A percentile compares a stretch with the other conserved stretches of the same genome.
These are phyloP conservation scores for Myanophis thanlyinensis DNA, from an alignment of 2,113 vertebrate genomes.

Conservation along the genomic window DNA sequence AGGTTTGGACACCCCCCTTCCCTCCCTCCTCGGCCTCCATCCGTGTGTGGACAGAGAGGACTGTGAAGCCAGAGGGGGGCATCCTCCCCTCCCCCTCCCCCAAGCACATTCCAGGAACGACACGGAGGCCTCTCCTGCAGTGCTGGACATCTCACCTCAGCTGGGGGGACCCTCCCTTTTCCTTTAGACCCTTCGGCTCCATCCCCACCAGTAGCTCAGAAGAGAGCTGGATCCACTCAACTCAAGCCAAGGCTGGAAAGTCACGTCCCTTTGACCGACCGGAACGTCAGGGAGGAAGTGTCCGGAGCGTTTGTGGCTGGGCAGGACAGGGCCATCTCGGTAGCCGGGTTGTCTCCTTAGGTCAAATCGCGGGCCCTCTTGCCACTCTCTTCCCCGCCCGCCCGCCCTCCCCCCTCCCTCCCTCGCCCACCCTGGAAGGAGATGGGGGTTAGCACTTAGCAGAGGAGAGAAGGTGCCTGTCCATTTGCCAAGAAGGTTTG, in stretches of 20 bases:
- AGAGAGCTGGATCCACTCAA: not conserved
- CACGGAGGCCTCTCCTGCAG: rapidly evolving
- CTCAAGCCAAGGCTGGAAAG: not conserved
- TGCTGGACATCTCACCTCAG: not conserved
- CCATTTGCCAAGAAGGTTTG: not conserved
- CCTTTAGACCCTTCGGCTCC: not conserved
- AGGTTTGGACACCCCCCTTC: not conserved
- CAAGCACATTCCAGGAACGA: not conserved
- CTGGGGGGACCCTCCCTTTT: not conserved
- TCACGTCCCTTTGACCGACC: no score
- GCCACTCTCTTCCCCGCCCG: not conserved
- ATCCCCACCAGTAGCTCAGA: not conserved
- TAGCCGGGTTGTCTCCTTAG: not conserved
- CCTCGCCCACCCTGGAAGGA: not conserved
- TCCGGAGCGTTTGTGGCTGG: not conserved
- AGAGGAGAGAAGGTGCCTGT: not conserved
- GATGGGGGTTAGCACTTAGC: slow-evolving; percentile 30
- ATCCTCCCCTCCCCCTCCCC: rapidly evolving
- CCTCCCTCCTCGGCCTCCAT: not conserved
- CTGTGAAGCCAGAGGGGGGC: not conserved
- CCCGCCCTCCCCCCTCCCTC: not conserved
- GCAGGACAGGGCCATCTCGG: not conserved
- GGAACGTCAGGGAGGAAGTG: not conserved
- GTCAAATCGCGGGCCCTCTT: not conserved
- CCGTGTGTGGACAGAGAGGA: not conserved